phyloP scores from a whole-genome alignment of 2,113 vertebrate species.

The Isichthys henryi region DNA sequence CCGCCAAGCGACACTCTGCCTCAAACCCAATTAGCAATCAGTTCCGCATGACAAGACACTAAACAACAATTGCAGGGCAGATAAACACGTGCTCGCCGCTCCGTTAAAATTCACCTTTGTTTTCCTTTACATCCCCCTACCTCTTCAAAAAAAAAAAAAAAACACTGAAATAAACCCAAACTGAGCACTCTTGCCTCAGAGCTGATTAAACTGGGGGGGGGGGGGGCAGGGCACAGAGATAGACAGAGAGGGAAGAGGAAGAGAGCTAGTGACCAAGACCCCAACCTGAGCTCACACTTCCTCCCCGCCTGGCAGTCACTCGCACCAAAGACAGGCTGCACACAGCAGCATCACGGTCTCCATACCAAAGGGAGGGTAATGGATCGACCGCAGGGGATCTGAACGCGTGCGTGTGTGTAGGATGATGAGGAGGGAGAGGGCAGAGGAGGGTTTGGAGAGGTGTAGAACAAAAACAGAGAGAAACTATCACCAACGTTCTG shows the following conservation, averaged over 20 bases:
- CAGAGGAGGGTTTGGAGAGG: neutral
- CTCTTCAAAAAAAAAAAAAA: neutral
- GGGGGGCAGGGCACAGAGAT: too few relatives aligned
- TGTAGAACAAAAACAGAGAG: neutral
- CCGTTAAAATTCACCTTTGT: slow-evolving; percentile 54
- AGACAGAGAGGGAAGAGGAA: neutral
- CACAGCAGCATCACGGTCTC: slow-evolving; percentile 31
- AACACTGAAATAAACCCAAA: neutral
- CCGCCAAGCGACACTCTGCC: slow-evolving; percentile 33
- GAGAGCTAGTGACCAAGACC: neutral
- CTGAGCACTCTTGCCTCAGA: slow-evolving; percentile 9
- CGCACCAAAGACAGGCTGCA: slow-evolving; percentile 40
- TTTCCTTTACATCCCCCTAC: neutral
- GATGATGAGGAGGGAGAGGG: neutral
- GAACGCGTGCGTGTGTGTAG: neutral
- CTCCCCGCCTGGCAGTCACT: slow-evolving; percentile 8
- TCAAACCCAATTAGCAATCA: slow-evolving; percentile 72
- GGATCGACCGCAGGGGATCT: neutral
- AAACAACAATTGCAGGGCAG: slow-evolving; percentile 60
- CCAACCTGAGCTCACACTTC: slow-evolving; percentile 14
- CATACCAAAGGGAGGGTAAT: neutral
- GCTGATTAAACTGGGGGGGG: neutral
- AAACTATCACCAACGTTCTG: neutral
- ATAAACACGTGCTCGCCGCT: slow-evolving; percentile 60
- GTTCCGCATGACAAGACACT: slow-evolving; percentile 65